Evolutionary conservation across 2,797 vertebrate species (phyloP).

Genomic region (Oreortyx pictus): DNA sequence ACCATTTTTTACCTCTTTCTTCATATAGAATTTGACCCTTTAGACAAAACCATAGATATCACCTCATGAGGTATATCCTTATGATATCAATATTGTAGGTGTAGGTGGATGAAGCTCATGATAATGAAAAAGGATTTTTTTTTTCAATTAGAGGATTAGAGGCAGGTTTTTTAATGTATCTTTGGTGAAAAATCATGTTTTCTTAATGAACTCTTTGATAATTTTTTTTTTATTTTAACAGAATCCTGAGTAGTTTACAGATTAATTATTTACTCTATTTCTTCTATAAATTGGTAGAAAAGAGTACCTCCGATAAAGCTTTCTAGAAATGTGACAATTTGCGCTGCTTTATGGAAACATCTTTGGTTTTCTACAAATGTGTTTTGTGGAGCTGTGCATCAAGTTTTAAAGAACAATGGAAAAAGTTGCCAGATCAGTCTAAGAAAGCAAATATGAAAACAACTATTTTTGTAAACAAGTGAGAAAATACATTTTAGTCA

Average conservation of each 20-base stretch:
- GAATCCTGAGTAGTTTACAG: background rate
- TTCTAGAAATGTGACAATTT: background rate
- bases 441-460: background rate
- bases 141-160: background rate
- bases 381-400: rapidly evolving
- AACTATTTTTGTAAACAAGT: background rate
- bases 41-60: background rate
- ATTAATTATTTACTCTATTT: background rate
- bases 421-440: background rate
- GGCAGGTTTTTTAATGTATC: background rate
- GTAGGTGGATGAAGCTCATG: background rate
- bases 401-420: background rate
- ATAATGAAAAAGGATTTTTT: background rate
- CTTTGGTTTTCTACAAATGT: background rate
- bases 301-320: rapidly evolving
- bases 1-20: background rate
- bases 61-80: background rate
- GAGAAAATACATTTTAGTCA: background rate
- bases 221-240: background rate
- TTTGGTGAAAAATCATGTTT: background rate
- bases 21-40: background rate
- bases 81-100: background rate
- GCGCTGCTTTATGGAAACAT: background rate
- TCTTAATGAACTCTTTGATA: background rate
- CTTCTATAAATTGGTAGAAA: background rate